Evolutionary conservation across 1,140 invertebrate species (phyloP), one percentile per base, ranked within the genome.

Genomic region (Pentalonia nigronervosa): DNA sequence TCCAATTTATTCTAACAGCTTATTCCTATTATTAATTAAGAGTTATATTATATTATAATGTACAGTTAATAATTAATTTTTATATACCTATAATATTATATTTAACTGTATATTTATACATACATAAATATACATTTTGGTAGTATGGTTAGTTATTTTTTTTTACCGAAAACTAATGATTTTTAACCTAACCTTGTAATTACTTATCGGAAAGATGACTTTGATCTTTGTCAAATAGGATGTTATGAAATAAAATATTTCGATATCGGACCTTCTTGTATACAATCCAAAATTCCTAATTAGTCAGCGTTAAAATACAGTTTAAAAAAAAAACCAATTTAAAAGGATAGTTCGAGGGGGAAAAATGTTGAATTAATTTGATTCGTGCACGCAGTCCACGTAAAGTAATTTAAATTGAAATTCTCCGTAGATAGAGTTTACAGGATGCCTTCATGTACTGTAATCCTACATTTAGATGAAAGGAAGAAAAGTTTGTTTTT

Each of bases 351-450:
- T 41, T 36, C 21, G 17, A 41, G n/a, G 21, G n/a, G 23, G 30
- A 90, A 56, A 90, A 90, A 90, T 41, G 88, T 25, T 25, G 36
- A 90, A 41, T 90, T 90, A 90, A 90, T 90, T 90, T 90, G 88
- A 60, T 56, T 90, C 36, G 9, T 25, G 88, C 53, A 60, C 53
- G 50, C 88, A 90, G 88, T 90, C 45, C 90, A 91, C 90, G 90
- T 81, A 91, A 91, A 81, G 23, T 81, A 91, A 91, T 91, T 91
- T 91, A 76, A 91, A 91, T 81, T 76, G 90, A 41, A 91, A 91
- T 91, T 91, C 67, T 81, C 90, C 30, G 90, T 91, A 81, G 25
- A 76, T 67, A 30, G 36, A 67, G 56, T 36, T 90, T 90, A 90
- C 56, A 90, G 89, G 50, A 81, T 47, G 41, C 67, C 41, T 81